phyloP scores from a whole-genome alignment of 2,888 invertebrate genomes.

The Esperia sulphurella region DNA sequence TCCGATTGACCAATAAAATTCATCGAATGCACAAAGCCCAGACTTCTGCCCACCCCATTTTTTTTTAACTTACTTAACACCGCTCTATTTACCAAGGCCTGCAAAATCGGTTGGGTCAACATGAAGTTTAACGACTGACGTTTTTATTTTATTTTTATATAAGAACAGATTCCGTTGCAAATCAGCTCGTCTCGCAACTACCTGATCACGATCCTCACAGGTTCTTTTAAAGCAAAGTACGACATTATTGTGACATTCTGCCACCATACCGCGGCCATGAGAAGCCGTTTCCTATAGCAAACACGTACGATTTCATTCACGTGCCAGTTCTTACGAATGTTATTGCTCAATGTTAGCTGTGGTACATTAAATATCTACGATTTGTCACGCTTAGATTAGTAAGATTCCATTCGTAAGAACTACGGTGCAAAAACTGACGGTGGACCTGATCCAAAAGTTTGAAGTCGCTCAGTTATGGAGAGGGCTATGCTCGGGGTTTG shows the following conservation, averaged over 20 bases:
- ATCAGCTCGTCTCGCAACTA: constrained; percentile 3
- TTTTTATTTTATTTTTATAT: neutral
- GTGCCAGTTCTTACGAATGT: neutral
- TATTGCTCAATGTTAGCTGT: neutral
- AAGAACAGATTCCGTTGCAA: constrained; percentile 7
- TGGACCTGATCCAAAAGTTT: no score
- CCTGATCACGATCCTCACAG: neutral
- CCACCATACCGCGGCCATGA: neutral
- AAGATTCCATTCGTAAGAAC: neutral
- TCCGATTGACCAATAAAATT: no score
- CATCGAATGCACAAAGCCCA: no score
- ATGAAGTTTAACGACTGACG: no score
- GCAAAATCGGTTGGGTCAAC: neutral
- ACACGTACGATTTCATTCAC: neutral
- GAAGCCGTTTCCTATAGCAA: neutral
- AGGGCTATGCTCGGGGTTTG: no score
- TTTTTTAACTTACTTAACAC: no score
- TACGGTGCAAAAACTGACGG: no score
- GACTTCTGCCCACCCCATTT: no score
- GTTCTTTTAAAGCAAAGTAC: no score
- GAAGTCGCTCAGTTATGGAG: no score
- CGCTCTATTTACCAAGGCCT: no score
- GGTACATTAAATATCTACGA: neutral
- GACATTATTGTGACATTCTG: no score
- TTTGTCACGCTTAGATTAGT: neutral